Evolutionary conservation across 2,888 invertebrate genomes (phyloP), one percentile per base, ranked within the genome.

Genomic region (Galeopsomyia nigrocyanea): DNA sequence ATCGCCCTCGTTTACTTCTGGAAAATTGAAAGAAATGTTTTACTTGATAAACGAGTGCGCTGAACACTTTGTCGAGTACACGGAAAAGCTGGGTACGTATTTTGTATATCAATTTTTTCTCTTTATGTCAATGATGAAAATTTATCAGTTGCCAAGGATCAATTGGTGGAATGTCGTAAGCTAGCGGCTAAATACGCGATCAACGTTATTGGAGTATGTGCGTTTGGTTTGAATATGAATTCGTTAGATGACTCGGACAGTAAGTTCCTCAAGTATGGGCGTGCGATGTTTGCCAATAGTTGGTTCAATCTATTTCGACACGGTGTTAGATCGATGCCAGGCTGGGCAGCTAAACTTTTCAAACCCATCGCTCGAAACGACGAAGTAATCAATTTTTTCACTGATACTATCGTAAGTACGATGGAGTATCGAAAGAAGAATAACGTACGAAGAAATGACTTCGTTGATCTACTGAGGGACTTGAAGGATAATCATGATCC

Each of bases 1-100:
- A 16, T 84, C 87, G 0, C 87, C 88, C 0, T 82, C 86, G 2
- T 89, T 89, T 77, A 87, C 88, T 1, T 86, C 88, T 0, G 88
- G 88, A n/a, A 89, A 88, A 79, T 82, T 89, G 75, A 88, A 86
- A 77, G 81, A 82, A 31, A 88, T 88, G 88, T 87, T 87, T 71
- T 77, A 80, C 31, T 78, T 86, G 10, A 77, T 88, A 13, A 74
- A 81, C 17, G 82, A 85, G 50, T 87, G 87, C 68, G 80, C 82
- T 0, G 74, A 83, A 10, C 79, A 83, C 60, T 80, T 87, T n/a
- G 80, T 79, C 21, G 70, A 73, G 0, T 82, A 84, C 69, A 49
- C 86, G 17, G 75, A 83, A 3, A 65, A 70, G 10, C 13, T 78
- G 14, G 71, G 75, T 0, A 51, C 3, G 9, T 39, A 39, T 39